phyloP scores from a whole-genome alignment of 2,888 invertebrate species.

The Dryococelus australis region DNA sequence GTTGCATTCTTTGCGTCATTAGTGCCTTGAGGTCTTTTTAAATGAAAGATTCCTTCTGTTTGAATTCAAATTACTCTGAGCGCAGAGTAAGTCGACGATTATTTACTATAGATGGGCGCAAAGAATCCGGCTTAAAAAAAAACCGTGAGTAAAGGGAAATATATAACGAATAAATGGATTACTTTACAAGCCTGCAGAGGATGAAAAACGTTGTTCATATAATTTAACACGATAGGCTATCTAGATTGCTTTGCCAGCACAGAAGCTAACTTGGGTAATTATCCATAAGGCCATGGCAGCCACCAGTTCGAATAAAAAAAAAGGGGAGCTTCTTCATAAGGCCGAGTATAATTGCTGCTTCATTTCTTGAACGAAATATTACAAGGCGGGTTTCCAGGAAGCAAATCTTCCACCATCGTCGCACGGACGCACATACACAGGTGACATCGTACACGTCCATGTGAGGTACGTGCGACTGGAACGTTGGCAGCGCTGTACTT shows the following conservation, averaged over 20 bases:
- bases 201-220: conserved; percentile 18
- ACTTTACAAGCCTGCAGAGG: background rate
- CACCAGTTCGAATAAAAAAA: background rate
- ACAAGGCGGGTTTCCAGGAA: background rate
- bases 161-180: conserved; percentile 9
- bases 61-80: conserved; percentile 16
- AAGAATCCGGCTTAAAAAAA: conserved; percentile 1
- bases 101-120: conserved; percentile 16
- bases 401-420: background rate
- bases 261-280: conserved; percentile 39
- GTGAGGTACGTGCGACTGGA: background rate
- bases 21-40: conserved; percentile 11
- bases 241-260: conserved; percentile 39
- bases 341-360: background rate
- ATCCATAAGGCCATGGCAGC: conserved; percentile 23
- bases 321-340: background rate
- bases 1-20: background rate
- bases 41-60: conserved; percentile 16
- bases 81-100: background rate
- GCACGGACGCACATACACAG: background rate
- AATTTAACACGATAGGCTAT: conserved; percentile 40
- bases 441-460: background rate
- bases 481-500: no score
- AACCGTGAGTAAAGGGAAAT: background rate
- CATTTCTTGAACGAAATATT: background rate